Base-by-base conservation (phyloP, 2,113 vertebrate genomes). In the Megaceryle maxima region DNA sequence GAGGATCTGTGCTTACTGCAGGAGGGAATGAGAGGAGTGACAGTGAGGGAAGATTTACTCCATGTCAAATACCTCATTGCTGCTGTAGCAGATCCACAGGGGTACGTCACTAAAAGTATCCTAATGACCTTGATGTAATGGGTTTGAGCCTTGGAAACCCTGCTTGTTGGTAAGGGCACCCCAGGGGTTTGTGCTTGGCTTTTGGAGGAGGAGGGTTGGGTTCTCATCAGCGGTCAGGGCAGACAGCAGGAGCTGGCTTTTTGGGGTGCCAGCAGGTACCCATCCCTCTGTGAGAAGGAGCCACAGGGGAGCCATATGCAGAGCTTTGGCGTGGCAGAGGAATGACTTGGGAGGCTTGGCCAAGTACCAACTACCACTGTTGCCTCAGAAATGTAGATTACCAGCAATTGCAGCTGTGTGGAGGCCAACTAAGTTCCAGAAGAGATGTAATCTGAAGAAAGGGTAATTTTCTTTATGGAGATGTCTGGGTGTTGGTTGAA, bases 111-210 rank as follows among this genome's bases (percentile, higher is more conserved):
- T 91, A 55, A 97, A 84, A 92, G 94, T 83, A 79, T 96, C 80
- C 56, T 92, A 48, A 91, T 94, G 80, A 91, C 92, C 39, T 91
- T 6, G 10, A 16, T 4, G 25, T 92, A 94, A 91, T 93, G 69
- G 60, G 11, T 63, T 88, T 87, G 83, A 92, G 87, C 72, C 62
- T 90, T 93, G 73, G 91, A 96, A 95, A 56, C 39, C 35, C 21
- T 0, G 0, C 68, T 88, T 56, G 20, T 77, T 89, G 74, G 62
- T 43, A 83, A 59, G 13, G 43, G 53, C 81, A 75, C 73, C 68
- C 63, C 73, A 87, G 31, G 33, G 57, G 57, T 90, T 76, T 70
- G 75, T 60, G n/a, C 41, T 59, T 2, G 0, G 28, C 68, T 87
- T 20, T 31, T 69, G 67, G 57, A 91, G 50, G 16, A 51, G 29